Percentiles rank a stretch among this genome's conserved stretches.
These are phyloP conservation scores for Notodonta dromedarius DNA, from an alignment of 2,888 invertebrate genomes.

Conservation along the genomic window DNA sequence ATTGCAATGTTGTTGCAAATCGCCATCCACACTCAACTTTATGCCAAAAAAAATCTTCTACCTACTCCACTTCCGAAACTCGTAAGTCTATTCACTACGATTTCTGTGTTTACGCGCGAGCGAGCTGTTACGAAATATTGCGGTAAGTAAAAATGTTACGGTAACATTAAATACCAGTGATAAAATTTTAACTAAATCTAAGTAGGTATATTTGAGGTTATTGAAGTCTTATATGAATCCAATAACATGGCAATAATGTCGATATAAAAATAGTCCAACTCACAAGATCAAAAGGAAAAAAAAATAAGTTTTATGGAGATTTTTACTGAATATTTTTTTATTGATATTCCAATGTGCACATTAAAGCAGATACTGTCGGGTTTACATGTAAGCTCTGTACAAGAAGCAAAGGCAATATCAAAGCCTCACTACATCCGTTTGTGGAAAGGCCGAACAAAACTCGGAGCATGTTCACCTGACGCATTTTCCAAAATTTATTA, in stretches of 20 bases:
- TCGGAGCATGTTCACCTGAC: constrained; percentile 7
- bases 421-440: constrained; percentile 17
- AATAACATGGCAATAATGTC: no score
- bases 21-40: constrained; percentile 17
- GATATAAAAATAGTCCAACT: no score
- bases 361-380: constrained; percentile 7
- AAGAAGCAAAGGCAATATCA: constrained; percentile 18
- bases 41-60: constrained; percentile 4
- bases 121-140: background rate
- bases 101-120: constrained; percentile 6
- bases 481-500: constrained; percentile 12
- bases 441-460: constrained; percentile 9
- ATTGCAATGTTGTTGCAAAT: constrained; percentile 53
- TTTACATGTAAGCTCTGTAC: constrained; percentile 11
- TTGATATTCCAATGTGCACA: background rate
- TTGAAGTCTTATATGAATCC: no score
- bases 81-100: constrained; percentile 8
- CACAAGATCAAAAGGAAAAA: no score
- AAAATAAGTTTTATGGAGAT: no score
- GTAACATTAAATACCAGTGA: background rate
- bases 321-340: background rate
- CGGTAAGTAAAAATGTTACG: background rate
- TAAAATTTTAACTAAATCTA: no score
- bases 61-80: constrained; percentile 7
- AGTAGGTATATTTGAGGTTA: no score